Conservation (phyloP, 2,113 vertebrate genomes). For the Cyprinodon tularosa region DNA sequence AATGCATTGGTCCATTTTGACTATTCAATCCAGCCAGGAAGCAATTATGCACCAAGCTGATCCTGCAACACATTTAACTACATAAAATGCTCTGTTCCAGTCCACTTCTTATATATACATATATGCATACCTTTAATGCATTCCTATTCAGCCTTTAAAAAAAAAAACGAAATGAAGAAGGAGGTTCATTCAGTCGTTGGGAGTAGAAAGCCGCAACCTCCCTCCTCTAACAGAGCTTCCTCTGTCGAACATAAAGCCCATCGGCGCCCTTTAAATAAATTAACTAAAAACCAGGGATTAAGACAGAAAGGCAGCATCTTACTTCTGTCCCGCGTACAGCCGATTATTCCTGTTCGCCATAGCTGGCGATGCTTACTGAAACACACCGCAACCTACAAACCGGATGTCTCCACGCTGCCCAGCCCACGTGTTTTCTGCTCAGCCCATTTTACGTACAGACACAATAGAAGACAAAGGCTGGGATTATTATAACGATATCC, state of each 20-base stretch:
- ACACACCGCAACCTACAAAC: conserved; percentile 38
- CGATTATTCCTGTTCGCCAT: conserved; percentile 11
- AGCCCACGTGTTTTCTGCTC: conserved; percentile 72
- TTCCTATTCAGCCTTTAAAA: neutral
- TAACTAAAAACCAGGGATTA: neutral
- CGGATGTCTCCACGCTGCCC: conserved; percentile 63
- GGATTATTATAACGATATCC: neutral
- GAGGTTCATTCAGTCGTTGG: neutral
- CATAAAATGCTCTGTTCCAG: neutral
- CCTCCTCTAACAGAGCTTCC: conserved; percentile 14
- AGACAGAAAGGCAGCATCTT: conserved; percentile 10
- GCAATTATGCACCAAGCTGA: conserved; percentile 21
- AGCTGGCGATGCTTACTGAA: conserved; percentile 1
- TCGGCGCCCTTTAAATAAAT: neutral
- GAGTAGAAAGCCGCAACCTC: neutral
- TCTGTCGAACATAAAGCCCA: neutral
- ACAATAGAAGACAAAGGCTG: conserved; percentile 70
- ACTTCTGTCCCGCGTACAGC: conserved; percentile 11
- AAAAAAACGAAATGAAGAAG: conserved; percentile 2
- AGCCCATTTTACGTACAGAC: conserved; percentile 51
- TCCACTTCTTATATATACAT: neutral
- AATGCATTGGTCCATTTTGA: neutral
- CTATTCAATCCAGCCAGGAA: neutral
- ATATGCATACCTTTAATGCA: neutral
- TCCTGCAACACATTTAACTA: neutral